These are phyloP conservation scores for Cryptoprocta ferox DNA, from an alignment of 2,797 vertebrate genomes.

Conservation along the genomic window DNA sequence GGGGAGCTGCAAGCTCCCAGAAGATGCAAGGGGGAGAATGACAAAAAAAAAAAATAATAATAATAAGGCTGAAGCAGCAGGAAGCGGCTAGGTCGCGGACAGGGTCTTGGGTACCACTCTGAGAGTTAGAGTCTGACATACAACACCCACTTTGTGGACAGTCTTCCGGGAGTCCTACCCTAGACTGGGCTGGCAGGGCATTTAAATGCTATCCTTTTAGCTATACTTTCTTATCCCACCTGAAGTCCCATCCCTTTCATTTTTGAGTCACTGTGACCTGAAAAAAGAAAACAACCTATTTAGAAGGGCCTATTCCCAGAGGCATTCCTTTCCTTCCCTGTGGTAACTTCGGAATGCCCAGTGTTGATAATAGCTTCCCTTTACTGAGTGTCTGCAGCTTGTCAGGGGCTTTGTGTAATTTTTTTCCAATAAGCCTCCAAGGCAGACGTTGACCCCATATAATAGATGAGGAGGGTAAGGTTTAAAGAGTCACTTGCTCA, in stretches of 20 bases:
- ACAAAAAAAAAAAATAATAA: no score
- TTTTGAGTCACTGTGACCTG: not conserved
- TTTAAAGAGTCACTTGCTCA: not conserved
- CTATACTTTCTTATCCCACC: not conserved
- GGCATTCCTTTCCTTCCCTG: not conserved
- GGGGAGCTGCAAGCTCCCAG: not conserved
- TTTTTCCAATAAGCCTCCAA: not conserved
- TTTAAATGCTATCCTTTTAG: not conserved
- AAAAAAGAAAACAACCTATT: not conserved
- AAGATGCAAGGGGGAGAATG: no score
- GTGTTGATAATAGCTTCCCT: not conserved
- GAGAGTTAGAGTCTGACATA: not conserved
- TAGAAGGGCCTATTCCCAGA: not conserved
- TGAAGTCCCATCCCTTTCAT: not conserved
- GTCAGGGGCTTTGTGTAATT: not conserved
- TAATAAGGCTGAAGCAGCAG: not conserved
- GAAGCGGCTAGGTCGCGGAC: not conserved
- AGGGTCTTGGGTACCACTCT: not conserved
- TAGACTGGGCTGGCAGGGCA: not conserved
- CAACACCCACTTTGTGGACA: no score
- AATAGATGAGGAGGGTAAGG: not conserved
- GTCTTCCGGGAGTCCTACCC: not conserved
- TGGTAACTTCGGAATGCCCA: not conserved
- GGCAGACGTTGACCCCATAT: not conserved
- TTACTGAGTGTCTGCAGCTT: fast-evolving